Base-by-base conservation (phyloP, 2,888 invertebrate genomes). In the Cataglyphis cursor region DNA sequence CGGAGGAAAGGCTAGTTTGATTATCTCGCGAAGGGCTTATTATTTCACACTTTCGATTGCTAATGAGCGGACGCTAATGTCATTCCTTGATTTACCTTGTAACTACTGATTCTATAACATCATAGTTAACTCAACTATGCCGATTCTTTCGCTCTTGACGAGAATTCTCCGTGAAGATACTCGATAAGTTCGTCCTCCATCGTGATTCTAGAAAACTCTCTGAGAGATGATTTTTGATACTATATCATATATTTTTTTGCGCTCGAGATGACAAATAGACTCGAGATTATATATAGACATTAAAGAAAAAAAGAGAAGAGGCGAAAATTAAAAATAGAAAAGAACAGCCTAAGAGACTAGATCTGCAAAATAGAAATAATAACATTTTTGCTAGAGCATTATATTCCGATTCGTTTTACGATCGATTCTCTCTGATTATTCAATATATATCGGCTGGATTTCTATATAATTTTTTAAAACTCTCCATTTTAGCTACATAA, bases 11-110 rank as follows among this genome's bases (percentile, higher is more conserved):
- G 10, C n/a, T 4, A 12, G 24, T 44, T 3, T 41, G 28, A 10
- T 38, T 51, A n/a, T 51, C n/a, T 57, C 59, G 41, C 12, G 9
- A 21, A 70, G 3, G 15, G 9, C 28, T 41, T 41, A 41, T 68
- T 21, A 41, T 68, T 68, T 70, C n/a, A 28, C 44, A 48, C 24
- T 12, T 28, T 9, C 9, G 21, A 51, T 44, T 44, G 31, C n/a
- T 57, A 68, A 78, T 31, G 18, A 78, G 57, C 12, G 4, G 51
- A 51, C n/a, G 51, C 51, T 8, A 70, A 76, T 5, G 41, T 31
- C 35, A 15, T 31, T 18, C 12, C 44, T 5, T 59, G 10, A 80
- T 44, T 66, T 12, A 18, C 15, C 21, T 35, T 21, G 21, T 5
- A 15, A 44, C 57, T 28, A 15, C 0, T 18, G 31, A 57, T 15